A percentile compares a stretch with the other conserved stretches of the same genome.
phyloP scores from a whole-genome alignment of 2,113 vertebrate species.

The Cyphomyrus plagiostoma region DNA sequence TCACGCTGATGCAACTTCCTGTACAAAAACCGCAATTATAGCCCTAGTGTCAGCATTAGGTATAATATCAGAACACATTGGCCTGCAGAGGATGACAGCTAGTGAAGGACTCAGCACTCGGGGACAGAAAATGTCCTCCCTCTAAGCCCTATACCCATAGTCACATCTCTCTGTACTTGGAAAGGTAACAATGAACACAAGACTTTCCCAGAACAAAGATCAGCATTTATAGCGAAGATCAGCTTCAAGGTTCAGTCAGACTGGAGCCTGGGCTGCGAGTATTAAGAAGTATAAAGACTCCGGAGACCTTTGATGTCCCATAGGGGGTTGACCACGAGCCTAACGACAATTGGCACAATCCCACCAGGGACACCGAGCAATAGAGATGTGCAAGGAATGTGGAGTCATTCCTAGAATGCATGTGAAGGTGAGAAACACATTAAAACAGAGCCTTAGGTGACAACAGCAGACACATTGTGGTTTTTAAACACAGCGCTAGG shows the following conservation, averaged over 20 bases:
- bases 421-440: not conserved
- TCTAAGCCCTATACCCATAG: not conserved
- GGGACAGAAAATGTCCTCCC: not conserved
- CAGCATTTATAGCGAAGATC: not conserved
- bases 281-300: not conserved
- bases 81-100: not conserved
- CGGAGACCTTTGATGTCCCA: not conserved
- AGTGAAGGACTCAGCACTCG: not conserved
- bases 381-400: not conserved
- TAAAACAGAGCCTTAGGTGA: slow-evolving; percentile 3
- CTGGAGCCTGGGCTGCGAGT: not conserved
- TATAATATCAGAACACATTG: not conserved
- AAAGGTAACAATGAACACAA: not conserved
- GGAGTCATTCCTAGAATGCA: not conserved
- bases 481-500: not conserved
- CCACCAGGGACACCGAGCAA: not conserved
- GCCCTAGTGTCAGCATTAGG: not conserved
- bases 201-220: not conserved
- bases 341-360: not conserved
- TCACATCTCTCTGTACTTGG: not conserved
- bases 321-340: not conserved
- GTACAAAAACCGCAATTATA: not conserved
- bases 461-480: not conserved
- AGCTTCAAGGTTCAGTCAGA: not conserved
- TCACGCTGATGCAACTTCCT: not conserved